A percentile compares a stretch with the other conserved stretches of the same genome.
These are phyloP conservation scores for Acrocyrtus sp. DNA, from an alignment of 2,888 invertebrate species.

Conservation along the genomic window DNA sequence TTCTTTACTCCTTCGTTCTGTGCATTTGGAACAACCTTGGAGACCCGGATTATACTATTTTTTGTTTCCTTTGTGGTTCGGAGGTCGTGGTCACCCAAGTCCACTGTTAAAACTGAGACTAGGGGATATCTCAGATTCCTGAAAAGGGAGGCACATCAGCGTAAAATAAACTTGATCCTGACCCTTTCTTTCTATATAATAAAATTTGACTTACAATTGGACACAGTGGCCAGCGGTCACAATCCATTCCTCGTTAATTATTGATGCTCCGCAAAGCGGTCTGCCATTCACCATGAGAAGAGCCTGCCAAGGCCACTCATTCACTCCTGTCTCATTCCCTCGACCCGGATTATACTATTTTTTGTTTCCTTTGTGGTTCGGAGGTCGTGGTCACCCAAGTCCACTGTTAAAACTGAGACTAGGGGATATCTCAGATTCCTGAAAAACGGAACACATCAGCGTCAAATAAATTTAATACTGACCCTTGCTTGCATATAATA, in stretches of 20 bases:
- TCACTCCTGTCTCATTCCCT: conserved; percentile 60
- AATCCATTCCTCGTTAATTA: conserved; percentile 55
- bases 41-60: conserved; percentile 48
- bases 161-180: no score
- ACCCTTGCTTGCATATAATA: no score
- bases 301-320: conserved; percentile 62
- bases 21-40: conserved; percentile 55
- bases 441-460: no score
- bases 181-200: no score
- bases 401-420: conserved; percentile 53
- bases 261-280: conserved; percentile 58
- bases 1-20: conserved; percentile 38
- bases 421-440: conserved; percentile 53
- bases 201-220: conserved; percentile 52
- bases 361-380: conserved; percentile 48
- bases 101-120: conserved; percentile 53
- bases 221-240: conserved; percentile 60
- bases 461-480: no score
- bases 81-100: conserved; percentile 61
- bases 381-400: conserved; percentile 61
- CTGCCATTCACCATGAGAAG: conserved; percentile 51
- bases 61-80: conserved; percentile 48
- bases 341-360: conserved; percentile 46
- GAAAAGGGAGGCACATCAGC: no score
- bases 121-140: conserved; percentile 53